Conservation (phyloP, 2,113 vertebrate genomes). For the Orientallactaga bullata region DNA sequence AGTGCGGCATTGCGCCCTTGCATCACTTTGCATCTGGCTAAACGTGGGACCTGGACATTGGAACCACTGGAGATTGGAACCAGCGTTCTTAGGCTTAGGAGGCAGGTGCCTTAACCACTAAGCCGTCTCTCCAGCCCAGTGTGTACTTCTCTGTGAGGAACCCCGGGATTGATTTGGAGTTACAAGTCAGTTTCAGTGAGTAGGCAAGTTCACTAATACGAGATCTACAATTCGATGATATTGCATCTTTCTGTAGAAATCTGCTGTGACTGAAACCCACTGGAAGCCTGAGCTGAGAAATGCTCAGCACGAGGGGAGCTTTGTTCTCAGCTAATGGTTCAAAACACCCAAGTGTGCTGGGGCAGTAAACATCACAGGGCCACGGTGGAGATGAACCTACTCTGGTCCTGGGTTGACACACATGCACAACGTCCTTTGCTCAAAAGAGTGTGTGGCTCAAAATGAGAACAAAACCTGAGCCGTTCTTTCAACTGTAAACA, state of each 20-base stretch:
- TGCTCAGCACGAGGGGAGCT: neutral
- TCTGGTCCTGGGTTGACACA: neutral
- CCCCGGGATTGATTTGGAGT: fast-evolving
- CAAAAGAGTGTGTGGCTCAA: neutral
- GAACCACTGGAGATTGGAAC: too few species aligned
- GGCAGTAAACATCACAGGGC: neutral
- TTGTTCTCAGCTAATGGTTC: fast-evolving
- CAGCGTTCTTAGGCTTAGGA: too few species aligned
- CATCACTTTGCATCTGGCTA: too few species aligned
- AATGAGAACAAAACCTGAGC: neutral
- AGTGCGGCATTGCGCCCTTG: too few species aligned
- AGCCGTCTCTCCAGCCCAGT: too few species aligned
- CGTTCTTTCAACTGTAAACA: neutral
- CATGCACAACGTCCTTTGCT: fast-evolving
- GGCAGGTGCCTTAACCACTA: too few species aligned
- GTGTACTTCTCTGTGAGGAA: neutral
- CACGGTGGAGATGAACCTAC: fast-evolving
- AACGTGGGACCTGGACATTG: too few species aligned
- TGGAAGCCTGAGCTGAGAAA: too few species aligned
- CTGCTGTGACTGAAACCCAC: neutral
- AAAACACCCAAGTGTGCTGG: too few species aligned
- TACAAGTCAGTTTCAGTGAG: neutral
- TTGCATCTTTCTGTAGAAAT: neutral
- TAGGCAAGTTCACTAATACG: neutral
- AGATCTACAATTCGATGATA: neutral